These are phyloP conservation scores for Rosalia funebris DNA, from an alignment of 2,888 invertebrate genomes.

Conservation along the genomic window DNA sequence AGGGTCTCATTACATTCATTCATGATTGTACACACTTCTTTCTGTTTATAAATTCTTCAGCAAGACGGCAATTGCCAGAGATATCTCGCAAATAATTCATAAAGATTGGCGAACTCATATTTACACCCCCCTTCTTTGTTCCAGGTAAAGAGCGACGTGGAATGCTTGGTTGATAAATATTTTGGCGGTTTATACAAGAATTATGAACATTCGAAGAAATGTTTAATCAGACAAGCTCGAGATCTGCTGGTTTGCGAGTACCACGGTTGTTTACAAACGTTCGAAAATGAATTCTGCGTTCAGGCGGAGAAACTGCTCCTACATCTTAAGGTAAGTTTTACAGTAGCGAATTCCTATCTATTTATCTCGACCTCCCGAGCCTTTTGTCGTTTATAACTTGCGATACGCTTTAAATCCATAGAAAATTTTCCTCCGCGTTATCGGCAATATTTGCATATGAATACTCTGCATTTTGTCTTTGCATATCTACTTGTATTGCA, in stretches of 20 bases:
- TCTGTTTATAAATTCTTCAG: too few species aligned
- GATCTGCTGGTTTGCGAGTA: constrained; percentile 75
- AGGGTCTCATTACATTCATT: too few species aligned
- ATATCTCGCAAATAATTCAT: too few species aligned
- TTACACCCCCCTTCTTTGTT: too few species aligned
- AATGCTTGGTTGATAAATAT: constrained; percentile 69
- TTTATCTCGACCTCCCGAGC: neutral
- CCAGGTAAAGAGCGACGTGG: constrained; percentile 62
- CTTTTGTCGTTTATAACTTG: neutral
- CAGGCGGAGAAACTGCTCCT: constrained; percentile 70
- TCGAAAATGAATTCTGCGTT: constrained; percentile 72
- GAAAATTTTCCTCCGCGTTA: neutral
- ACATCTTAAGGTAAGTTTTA: constrained; percentile 65
- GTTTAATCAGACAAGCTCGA: constrained; percentile 75
- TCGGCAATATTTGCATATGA: constrained; percentile 25
- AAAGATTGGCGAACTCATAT: too few species aligned
- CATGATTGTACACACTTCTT: too few species aligned
- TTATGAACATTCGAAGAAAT: constrained; percentile 69
- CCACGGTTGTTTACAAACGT: constrained; percentile 71
- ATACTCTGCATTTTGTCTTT: constrained; percentile 28
- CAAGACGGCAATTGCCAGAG: too few species aligned
- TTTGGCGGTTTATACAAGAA: constrained; percentile 73
- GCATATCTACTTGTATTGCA: constrained; percentile 9
- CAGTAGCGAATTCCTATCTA: neutral
- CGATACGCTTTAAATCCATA: constrained; percentile 1